These are phyloP conservation scores for Xerus rutilus DNA, from an alignment of 2,797 vertebrate genomes.

Conservation along the genomic window DNA sequence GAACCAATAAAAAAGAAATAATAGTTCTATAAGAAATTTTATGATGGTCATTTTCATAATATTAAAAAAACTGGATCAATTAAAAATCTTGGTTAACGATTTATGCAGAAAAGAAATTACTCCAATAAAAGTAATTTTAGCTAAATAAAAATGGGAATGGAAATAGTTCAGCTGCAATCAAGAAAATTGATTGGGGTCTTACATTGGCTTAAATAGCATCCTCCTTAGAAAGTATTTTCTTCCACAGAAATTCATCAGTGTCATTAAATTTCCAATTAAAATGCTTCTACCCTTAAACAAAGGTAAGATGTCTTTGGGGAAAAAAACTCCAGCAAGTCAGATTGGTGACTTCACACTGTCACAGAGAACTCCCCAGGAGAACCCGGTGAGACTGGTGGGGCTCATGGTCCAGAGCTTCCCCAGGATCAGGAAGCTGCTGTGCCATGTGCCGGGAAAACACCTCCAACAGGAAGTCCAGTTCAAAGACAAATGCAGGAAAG, in stretches of 20 bases:
- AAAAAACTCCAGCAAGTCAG: neutral
- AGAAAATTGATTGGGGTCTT: constrained; percentile 42
- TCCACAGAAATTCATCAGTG: neutral
- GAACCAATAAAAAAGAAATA: neutral
- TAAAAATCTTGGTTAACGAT: constrained; percentile 18
- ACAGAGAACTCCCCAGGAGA: neutral
- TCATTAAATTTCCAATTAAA: constrained; percentile 14
- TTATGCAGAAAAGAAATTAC: constrained; percentile 54
- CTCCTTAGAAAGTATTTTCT: constrained; percentile 11
- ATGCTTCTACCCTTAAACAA: constrained; percentile 5
- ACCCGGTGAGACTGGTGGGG: accelerated
- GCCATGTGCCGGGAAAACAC: neutral
- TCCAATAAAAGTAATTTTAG: constrained; percentile 50
- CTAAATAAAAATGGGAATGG: constrained; percentile 53
- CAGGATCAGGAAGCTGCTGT: neutral
- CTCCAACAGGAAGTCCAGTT: neutral
- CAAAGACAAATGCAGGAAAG: neutral
- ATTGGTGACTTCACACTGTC: neutral
- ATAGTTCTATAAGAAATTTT: constrained; percentile 8
- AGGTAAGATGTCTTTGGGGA: neutral
- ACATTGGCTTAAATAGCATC: neutral
- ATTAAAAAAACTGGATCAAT: neutral
- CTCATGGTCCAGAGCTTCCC: neutral
- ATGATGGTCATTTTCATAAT: neutral
- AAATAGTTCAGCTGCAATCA: neutral